Conservation (phyloP, 2,888 invertebrate genomes). For the Herminia tarsipennalis region DNA sequence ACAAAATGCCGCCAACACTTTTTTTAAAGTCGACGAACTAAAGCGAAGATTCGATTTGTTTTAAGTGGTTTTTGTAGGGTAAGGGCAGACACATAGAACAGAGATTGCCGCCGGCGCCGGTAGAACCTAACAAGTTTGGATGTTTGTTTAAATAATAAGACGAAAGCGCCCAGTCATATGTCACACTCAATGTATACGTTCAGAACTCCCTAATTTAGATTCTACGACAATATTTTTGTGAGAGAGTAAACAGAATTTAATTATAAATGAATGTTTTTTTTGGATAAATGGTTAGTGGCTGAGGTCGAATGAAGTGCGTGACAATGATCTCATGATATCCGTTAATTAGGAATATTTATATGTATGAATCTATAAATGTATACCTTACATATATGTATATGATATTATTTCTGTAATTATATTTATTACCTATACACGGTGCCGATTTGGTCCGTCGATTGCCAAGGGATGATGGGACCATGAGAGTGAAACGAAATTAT, state of each 20-base stretch:
- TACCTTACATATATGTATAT: too few relatives aligned
- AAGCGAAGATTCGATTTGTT: slow-evolving; percentile 2
- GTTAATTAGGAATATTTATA: too few relatives aligned
- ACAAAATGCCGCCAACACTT: not conserved
- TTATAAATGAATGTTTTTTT: not conserved
- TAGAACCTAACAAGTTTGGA: slow-evolving; percentile 3
- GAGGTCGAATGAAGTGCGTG: too few relatives aligned
- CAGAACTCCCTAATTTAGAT: not conserved
- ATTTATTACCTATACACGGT: too few relatives aligned
- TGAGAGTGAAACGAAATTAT: too few relatives aligned
- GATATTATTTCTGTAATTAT: too few relatives aligned
- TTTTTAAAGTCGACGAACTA: slow-evolving; percentile 7
- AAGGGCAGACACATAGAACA: slow-evolving; percentile 10
- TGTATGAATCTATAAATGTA: too few relatives aligned
- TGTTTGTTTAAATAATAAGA: slow-evolving; percentile 13
- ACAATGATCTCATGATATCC: too few relatives aligned
- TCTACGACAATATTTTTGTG: slow-evolving; percentile 4
- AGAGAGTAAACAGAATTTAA: not conserved
- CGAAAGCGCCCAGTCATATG: slow-evolving; percentile 5
- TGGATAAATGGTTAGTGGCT: not conserved
- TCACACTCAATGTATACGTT: not conserved
- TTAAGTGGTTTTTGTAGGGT: slow-evolving; percentile 10
- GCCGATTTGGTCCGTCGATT: too few relatives aligned
- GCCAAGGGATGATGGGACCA: too few relatives aligned
- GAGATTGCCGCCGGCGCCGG: slow-evolving; percentile 10